Base-by-base conservation (phyloP, 2,797 vertebrate genomes). In the Leucoraja ocellata region DNA sequence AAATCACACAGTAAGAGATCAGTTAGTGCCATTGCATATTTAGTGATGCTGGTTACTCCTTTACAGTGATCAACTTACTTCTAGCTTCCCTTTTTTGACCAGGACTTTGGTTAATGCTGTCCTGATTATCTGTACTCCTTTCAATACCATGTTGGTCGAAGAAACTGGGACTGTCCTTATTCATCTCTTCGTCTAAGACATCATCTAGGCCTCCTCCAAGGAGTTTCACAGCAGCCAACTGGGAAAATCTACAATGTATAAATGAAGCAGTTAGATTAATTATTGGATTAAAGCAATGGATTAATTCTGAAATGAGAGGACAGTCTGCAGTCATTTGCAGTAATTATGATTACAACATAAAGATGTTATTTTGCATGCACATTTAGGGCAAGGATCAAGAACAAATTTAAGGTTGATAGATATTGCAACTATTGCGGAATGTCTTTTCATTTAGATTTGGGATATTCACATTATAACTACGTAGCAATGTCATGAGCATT, bases 121-220 rank as follows among this genome's bases (percentile, higher is more conserved):
- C 96, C 93, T 94, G 96, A 93, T 94, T 94, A 88, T 97, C 97
- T 9, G 96, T 97, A 94, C 96, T 97, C 65, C 96, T 96, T 94
- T 97, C 96, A 91, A 97, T 96, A 76, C 95, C 95, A 7, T 96
- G 96, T 76, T 93, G 95, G 94, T 95, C 93, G 93, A 97, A 97
- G 94, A 95, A 96, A 46, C 94, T 94, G 0, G 90, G 6, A 46
- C 96, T 95, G 13, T 93, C 94, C 77, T 94, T 94, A 79, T 96
- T 95, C 54, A 96, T 91, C 93, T 96, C 96, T 95, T 95, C 95
- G 32, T 96, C 95, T 1, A 96, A 96, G 93, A 95, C 94, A 23
- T 95, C 94, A 94, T 94, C 95, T 79, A 93, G 93, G 25, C 94
- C 83, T 18, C 94, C 94, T 18, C 93, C 94, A 84, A 97, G 65